phyloP scores from a whole-genome alignment of 1,140 invertebrate species.

The Glossosoma conforme region DNA sequence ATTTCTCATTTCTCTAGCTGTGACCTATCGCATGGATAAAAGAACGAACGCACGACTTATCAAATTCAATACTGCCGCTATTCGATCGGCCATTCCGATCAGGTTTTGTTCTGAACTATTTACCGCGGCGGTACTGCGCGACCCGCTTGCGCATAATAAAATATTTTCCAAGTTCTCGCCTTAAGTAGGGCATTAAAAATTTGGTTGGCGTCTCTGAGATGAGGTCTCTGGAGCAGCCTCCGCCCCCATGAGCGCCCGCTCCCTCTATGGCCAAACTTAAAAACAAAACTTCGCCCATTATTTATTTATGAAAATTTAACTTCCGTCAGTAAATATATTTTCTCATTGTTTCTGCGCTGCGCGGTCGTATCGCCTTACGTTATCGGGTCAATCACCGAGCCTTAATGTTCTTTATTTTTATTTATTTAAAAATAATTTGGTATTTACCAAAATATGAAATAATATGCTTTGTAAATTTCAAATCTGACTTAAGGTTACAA shows the following conservation, averaged over 20 bases:
- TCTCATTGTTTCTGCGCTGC: slow-evolving; percentile 15
- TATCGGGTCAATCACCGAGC: neutral
- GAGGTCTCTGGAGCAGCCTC: slow-evolving; percentile 13
- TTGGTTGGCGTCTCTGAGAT: slow-evolving; percentile 20
- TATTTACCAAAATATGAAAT: neutral
- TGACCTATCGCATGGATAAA: no score
- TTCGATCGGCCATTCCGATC: slow-evolving; percentile 13
- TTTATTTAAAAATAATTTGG: neutral
- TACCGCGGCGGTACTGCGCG: slow-evolving; percentile 8
- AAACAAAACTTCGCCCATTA: slow-evolving; percentile 27
- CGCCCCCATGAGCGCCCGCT: neutral
- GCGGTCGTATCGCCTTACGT: neutral
- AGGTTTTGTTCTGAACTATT: slow-evolving; percentile 12
- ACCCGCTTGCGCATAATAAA: slow-evolving; percentile 21
- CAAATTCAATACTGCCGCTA: no score
- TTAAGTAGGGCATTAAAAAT: slow-evolving; percentile 31
- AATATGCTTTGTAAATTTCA: no score
- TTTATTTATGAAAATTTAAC: slow-evolving; percentile 32
- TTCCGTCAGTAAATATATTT: slow-evolving; percentile 10
- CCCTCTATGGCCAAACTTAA: slow-evolving; percentile 14
- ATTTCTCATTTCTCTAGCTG: no score
- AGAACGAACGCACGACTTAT: no score
- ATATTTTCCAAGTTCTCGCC: slow-evolving; percentile 12
- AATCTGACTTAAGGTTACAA: no score
- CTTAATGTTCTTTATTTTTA: neutral